Percentiles rank a stretch among this genome's conserved stretches.
Conservation (phyloP, 2,888 invertebrate genomes). For the Eupeodes latifasciatus region DNA sequence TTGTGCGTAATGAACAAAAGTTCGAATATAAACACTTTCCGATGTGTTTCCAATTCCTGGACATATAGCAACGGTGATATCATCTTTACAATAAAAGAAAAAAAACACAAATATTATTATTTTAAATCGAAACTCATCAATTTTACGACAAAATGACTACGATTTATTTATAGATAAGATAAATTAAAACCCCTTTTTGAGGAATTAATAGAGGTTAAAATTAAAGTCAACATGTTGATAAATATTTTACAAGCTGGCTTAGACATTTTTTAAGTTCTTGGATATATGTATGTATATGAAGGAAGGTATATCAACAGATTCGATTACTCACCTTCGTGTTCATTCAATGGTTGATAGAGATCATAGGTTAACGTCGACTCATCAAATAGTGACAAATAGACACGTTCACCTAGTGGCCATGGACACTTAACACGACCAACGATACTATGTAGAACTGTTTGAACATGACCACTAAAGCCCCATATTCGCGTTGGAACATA, state of each 20-base stretch:
- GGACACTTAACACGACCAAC: slow-evolving; percentile 94
- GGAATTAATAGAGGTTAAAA: background rate
- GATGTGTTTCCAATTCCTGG: slow-evolving; percentile 97
- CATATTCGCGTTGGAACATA: slow-evolving; percentile 95
- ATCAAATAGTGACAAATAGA: slow-evolving; percentile 90
- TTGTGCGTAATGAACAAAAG: slow-evolving; percentile 96
- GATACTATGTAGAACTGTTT: slow-evolving; percentile 95
- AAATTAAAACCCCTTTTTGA: background rate
- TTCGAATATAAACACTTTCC: slow-evolving; percentile 96
- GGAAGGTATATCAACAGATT: background rate
- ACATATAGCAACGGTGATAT: slow-evolving; percentile 94
- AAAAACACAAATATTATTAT: background rate
- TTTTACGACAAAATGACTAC: background rate
- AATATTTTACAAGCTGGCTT: background rate
- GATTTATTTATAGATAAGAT: background rate
- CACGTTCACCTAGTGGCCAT: slow-evolving; percentile 93
- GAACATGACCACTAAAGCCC: slow-evolving; percentile 98
- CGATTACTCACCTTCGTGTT: slow-evolving; percentile 87
- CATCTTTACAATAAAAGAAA: slow-evolving; percentile 86
- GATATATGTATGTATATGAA: background rate
- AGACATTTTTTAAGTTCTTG: background rate
- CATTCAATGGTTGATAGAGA: slow-evolving; percentile 92
- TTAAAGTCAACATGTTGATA: slow-evolving; percentile 15
- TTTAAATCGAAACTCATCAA: background rate
- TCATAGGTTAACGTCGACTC: slow-evolving; percentile 96